Conservation (phyloP, 2,113 vertebrate species). For the human (Homo sapiens) region DNA sequence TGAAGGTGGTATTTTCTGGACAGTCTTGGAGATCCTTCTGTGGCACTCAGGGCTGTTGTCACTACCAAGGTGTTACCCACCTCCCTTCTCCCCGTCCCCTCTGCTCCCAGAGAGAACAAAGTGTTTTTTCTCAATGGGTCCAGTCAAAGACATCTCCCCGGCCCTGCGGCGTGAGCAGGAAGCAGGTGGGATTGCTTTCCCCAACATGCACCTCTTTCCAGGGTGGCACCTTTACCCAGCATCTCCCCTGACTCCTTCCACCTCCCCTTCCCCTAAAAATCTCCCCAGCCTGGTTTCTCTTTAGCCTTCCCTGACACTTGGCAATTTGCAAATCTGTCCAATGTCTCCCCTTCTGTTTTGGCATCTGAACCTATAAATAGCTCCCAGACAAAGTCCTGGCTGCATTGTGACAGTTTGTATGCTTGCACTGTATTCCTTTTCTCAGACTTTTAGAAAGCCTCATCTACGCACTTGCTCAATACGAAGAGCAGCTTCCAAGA, state of each 20-base stretch:
- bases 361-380: conserved; percentile 36
- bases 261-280: not conserved
- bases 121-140: not conserved
- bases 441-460: not conserved
- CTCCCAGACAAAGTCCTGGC: not conserved
- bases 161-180: not conserved
- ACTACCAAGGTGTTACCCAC: not conserved
- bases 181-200: not conserved
- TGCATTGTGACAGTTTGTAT: not conserved
- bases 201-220: not conserved
- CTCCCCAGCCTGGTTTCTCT: not conserved
- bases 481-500: not conserved
- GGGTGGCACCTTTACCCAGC: not conserved
- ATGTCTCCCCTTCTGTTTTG: conserved; percentile 18
- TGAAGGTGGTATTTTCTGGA: not conserved
- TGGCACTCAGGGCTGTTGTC: not conserved
- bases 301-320: not conserved
- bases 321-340: not conserved
- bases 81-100: not conserved
- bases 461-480: not conserved
- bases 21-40: no score
- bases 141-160: accelerated
- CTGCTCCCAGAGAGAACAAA: not conserved
- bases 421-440: not conserved
- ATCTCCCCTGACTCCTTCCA: accelerated